These are phyloP conservation scores for Odontophorus gujanensis DNA, from an alignment of 2,113 vertebrate species.

Conservation along the genomic window DNA sequence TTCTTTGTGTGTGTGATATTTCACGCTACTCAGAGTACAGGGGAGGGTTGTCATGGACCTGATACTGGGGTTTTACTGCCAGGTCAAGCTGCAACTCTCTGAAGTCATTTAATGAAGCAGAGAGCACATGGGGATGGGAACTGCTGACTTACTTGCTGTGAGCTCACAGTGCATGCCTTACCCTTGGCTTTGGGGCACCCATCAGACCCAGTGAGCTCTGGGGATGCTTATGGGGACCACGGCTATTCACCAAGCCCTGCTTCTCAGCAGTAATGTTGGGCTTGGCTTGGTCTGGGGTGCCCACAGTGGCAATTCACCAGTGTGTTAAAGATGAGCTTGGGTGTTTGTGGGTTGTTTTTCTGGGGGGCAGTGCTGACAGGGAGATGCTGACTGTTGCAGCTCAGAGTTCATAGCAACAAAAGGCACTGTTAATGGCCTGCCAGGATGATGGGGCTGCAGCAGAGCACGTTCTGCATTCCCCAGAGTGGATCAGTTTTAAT, in stretches of 20 bases:
- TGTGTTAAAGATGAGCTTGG: background rate
- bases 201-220: background rate
- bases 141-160: slow-evolving; percentile 37
- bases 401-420: background rate
- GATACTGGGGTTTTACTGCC: background rate
- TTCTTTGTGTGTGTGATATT: background rate
- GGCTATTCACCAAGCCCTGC: background rate
- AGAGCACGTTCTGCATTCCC: fast-evolving
- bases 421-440: background rate
- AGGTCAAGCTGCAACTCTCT: background rate
- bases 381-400: background rate
- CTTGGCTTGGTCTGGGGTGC: background rate
- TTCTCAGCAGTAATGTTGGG: background rate
- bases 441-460: background rate
- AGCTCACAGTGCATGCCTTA: background rate
- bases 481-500: background rate
- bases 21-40: background rate
- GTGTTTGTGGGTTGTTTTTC: background rate
- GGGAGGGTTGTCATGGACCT: background rate
- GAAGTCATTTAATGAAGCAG: slow-evolving; percentile 7
- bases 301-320: background rate
- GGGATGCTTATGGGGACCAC: background rate
- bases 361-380: background rate
- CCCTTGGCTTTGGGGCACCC: slow-evolving; percentile 14
- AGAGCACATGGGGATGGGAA: background rate